Base-by-base conservation (phyloP, 2,113 vertebrate genomes). In the Gadus macrocephalus region DNA sequence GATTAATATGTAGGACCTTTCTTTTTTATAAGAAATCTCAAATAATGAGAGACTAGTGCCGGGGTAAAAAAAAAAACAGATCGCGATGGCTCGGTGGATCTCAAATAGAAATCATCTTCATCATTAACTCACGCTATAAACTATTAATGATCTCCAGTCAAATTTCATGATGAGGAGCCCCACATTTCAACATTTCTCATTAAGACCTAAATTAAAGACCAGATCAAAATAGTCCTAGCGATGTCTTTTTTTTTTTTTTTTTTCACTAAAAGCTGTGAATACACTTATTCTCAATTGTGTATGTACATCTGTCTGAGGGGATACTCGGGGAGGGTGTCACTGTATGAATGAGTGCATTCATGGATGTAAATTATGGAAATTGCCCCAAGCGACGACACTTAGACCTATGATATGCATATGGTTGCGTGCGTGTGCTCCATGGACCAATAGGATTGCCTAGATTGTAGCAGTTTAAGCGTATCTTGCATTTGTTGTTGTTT, bases 121-220 rank as follows among this genome's bases (percentile, higher is more conserved):
- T 89, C 87, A 88, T 89, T 88, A 91, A 84, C 78, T 81, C 79
- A 79, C 73, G 70, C 83, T 68, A 88, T 90, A 83, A 87, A 85
- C 78, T 89, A 90, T 91, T 91, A 85, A 91, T 89, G 81, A 42
- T 83, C 85, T 87, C 76, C 31, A 77, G 83, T 79, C 72, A 81
- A 81, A 78, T 82, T 86, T 85, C 76, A 83, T 61, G 76, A 86
- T 84, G 80, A 85, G 78, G 72, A 78, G 86, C 66, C 79, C 68
- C 68, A 73, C 78, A 69, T 82, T 79, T 77, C 67, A 87, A 85
- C 83, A 76, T 78, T 62, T 77, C 79, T 86, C 81, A 85, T 91
- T 85, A 83, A 69, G 70, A 59, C 71, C 73, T 76, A 86, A 89
- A 85, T 87, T 85, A 80, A 71, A 72, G 69, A 77, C 64, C 71